Evolutionary conservation across 2,113 vertebrate genomes (phyloP), one percentile per base, ranked within the genome.

Genomic region (Onychostoma macrolepis): DNA sequence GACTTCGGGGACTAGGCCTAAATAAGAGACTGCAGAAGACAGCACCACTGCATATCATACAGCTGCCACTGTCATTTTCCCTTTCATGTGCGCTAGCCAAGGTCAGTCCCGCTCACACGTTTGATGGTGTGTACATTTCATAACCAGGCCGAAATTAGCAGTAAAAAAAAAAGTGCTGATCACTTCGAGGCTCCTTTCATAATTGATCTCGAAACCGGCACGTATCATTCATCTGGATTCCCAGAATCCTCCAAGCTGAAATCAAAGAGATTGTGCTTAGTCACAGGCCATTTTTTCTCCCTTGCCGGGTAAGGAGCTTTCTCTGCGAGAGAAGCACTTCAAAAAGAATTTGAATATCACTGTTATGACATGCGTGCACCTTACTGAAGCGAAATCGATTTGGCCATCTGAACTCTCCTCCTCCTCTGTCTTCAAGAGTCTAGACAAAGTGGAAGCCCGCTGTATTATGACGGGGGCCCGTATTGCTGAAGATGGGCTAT

Each of bases 1-100:
- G 86, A 87, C 86, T 87, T 87, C 43, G 36, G 86, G 86, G 86
- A 87, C 79, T 45, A 83, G 86, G 86, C 86, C 86, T 87, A 87
- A 87, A 87, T 87, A 87, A 75, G 69, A 75, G 69, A 75, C 79
- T 82, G 79, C 79, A 43, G 79, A 74, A 86, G 85, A 81, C 85
- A 72, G 63, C 78, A 61, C 45, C 63, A 58, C 78, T 58, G 77
- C 85, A 74, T 72, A 82, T 83, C 80, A 72, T 36, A 63, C 69
- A 72, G 77, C 63, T 71, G 65, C 77, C 50, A 82, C 86, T 83
- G 86, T 83, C 86, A 83, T 75, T 61, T 74, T 58, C 79, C 15
- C 36, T 86, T 75, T 87, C 67, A 87, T 45, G 69, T 43, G 50
- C 50, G 17, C 38, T 48, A 75, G 58, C 79, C 86, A 87, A 87